Percentiles rank a stretch among this genome's conserved stretches.
Evolutionary conservation across 2,888 invertebrate genomes (phyloP).

Genomic region (Trisateles emortualis): DNA sequence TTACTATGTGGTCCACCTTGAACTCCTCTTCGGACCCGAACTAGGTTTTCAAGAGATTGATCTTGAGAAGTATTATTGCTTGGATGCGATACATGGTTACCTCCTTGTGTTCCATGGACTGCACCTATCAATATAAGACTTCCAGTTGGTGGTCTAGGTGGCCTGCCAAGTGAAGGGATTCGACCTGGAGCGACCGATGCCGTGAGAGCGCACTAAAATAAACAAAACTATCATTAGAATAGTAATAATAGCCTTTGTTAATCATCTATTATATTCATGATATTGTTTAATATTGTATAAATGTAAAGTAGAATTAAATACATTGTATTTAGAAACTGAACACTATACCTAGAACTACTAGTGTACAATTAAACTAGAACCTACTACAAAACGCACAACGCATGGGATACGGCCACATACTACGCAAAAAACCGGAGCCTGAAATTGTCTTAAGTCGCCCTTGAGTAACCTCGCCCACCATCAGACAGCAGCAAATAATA

Average conservation of each 20-base stretch:
- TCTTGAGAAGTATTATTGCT: neutral
- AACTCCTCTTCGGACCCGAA: conserved; percentile 1
- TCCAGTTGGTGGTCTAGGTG: neutral
- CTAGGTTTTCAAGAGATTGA: conserved; percentile 30
- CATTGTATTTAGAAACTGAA: no score
- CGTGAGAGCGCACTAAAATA: conserved; percentile 30
- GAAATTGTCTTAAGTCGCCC: no score
- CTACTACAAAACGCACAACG: no score
- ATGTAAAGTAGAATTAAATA: no score
- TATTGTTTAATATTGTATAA: no score
- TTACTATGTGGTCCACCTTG: neutral
- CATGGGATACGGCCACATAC: no score
- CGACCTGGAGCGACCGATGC: conserved; percentile 14
- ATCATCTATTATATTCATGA: no score
- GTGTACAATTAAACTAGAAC: no score
- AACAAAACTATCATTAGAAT: neutral
- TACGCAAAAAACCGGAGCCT: no score
- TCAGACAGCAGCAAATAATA: no score
- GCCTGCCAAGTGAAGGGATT: neutral
- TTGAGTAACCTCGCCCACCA: no score
- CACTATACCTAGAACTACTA: no score
- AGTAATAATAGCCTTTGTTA: neutral
- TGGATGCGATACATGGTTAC: neutral
- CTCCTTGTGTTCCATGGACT: neutral
- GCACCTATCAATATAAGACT: neutral